Evolutionary conservation across 2,797 vertebrate species (phyloP), one percentile per base, ranked within the genome.

Genomic region (Craterocephalus amniculus): DNA sequence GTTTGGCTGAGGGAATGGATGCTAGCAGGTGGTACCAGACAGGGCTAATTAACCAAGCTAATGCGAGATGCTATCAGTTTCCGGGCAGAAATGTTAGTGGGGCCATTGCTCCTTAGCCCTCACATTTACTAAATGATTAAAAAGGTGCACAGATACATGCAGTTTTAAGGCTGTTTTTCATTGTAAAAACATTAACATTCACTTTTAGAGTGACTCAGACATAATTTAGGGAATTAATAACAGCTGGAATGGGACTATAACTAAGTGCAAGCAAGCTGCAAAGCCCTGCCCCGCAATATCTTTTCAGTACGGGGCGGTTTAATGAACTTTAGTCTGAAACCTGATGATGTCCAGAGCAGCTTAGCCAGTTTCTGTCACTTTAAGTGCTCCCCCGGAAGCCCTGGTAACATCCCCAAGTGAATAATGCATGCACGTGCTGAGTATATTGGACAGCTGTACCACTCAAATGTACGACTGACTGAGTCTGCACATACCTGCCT

Each of bases 401-500:
- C 71, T 59, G 70, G 49, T 67, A 75, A 72, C 83, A 74, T 84
- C 77, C 72, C 79, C 68, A 57, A 70, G 81, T 93, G 82, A 94
- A 94, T 94, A 91, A 94, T 94, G 81, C 67, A 93, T 89, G 85
- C 64, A 74, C 63, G 64, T 66, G 43, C 81, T 58, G 72, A 84
- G 76, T 70, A 72, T 83, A 84, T 76, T 80, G 73, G 86, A 85
- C 79, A 79, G 72, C 70, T 49, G 16, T 68, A 67, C 63, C 60
- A 60, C 84, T 71, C 71, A 34, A 22, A 71, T 8, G 45, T 70
- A 70, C 76, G 77, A 72, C 80, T 60, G 52, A 72, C 26, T 51
- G 83, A 79, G 35, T 62, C 35, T 70, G 56, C 63, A 61, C 74
- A 65, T 70, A 63, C 72, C 70, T 31, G 63, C 70, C 48, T 62